A percentile compares a stretch with the other conserved stretches of the same genome.
Conservation (phyloP, 35 echinoderm and acorn worm genomes). For the Eucidaris tribuloides region DNA sequence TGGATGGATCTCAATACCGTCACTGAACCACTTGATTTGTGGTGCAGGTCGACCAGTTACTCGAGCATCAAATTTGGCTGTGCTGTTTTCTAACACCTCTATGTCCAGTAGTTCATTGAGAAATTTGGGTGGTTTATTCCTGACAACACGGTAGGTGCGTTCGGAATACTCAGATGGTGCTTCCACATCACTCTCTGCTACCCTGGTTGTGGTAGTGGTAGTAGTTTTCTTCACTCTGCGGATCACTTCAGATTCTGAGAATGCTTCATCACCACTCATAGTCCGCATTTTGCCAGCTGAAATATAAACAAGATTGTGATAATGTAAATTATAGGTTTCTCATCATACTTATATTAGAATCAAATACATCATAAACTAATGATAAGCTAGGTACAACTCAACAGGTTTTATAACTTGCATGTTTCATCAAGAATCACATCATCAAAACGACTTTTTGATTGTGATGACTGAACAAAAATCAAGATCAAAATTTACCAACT, state of each 20-base stretch:
- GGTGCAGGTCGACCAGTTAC: slow-evolving; percentile 79
- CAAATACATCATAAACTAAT: too few species aligned
- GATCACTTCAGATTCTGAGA: slow-evolving; percentile 64
- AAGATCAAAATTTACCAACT: too few species aligned
- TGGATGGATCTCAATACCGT: slow-evolving; percentile 89
- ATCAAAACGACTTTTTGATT: too few species aligned
- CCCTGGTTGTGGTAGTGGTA: slow-evolving; percentile 78
- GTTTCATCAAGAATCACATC: too few species aligned
- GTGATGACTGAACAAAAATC: too few species aligned
- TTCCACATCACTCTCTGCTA: slow-evolving; percentile 71
- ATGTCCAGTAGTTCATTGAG: slow-evolving; percentile 96
- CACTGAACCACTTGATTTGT: slow-evolving; percentile 79
- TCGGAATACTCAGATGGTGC: slow-evolving; percentile 78
- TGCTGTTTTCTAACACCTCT: slow-evolving; percentile 88
- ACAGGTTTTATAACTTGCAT: too few species aligned
- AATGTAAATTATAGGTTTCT: too few species aligned
- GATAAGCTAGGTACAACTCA: too few species aligned
- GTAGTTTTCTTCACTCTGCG: slow-evolving; percentile 81
- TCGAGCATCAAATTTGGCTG: slow-evolving; percentile 90
- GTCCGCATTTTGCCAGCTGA: slow-evolving; percentile 40
- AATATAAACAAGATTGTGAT: slow-evolving; percentile 11
- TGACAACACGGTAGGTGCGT: slow-evolving; percentile 46
- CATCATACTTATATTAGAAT: too few species aligned
- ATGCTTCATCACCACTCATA: slow-evolving; percentile 39
- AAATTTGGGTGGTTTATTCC: slow-evolving; percentile 66